Percentiles rank a stretch among this genome's conserved stretches.
These are phyloP conservation scores for Acomys russatus DNA, from an alignment of 2,797 vertebrate genomes.

Conservation along the genomic window DNA sequence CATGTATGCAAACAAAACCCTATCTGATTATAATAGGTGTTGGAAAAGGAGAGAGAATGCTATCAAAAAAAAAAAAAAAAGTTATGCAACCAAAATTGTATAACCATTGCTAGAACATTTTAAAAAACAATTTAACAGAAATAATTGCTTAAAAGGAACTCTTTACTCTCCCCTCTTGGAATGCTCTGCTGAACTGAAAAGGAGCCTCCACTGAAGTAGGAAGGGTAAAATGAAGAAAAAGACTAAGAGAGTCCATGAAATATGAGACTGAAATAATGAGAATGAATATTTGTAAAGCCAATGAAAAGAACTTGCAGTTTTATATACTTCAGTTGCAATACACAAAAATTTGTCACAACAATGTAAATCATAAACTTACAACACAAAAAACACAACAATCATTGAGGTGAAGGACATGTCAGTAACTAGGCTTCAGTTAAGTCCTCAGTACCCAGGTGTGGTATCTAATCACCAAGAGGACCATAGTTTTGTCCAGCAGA, in stretches of 20 bases:
- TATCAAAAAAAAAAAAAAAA: neutral
- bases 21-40: neutral
- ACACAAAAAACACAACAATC: neutral
- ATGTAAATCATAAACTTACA: neutral
- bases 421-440: neutral
- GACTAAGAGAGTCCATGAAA: neutral
- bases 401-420: neutral
- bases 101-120: neutral
- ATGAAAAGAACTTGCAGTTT: neutral
- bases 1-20: neutral
- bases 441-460: rapidly evolving
- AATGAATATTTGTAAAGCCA: neutral
- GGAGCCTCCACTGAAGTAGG: neutral
- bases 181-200: neutral
- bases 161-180: slow-evolving; percentile 9
- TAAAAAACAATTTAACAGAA: neutral
- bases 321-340: neutral
- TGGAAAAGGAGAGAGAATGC: neutral
- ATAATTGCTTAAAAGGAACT: no score
- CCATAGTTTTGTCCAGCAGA: neutral
- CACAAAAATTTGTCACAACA: neutral
- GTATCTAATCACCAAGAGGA: neutral
- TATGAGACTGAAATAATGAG: neutral
- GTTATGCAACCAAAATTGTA: neutral
- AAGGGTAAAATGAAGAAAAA: slow-evolving; percentile 32